These are phyloP conservation scores for Spondyliosoma cantharus DNA, from an alignment of 2,797 vertebrate species.

Conservation along the genomic window DNA sequence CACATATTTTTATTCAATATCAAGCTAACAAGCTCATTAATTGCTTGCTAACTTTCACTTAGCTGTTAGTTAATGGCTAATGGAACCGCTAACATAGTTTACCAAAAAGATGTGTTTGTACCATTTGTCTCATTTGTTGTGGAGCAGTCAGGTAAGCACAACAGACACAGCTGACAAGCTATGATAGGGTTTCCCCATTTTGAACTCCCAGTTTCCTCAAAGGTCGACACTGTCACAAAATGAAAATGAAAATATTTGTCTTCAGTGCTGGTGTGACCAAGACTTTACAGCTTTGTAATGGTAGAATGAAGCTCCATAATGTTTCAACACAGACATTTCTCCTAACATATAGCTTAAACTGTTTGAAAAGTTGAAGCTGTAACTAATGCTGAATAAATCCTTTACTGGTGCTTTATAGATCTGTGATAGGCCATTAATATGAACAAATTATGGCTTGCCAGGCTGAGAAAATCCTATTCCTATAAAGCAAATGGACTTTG, in stretches of 20 bases:
- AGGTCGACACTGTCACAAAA: constrained; percentile 13
- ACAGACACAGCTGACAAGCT: background rate
- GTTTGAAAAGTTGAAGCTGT: background rate
- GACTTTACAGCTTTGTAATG: background rate
- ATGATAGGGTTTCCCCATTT: background rate
- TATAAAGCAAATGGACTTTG: too few species aligned
- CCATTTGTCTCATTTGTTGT: background rate
- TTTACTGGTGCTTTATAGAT: background rate
- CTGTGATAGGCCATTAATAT: background rate
- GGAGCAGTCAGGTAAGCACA: background rate
- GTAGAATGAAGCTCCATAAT: background rate
- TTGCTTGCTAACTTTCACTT: constrained; percentile 3
- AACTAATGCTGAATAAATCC: background rate
- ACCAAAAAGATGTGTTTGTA: background rate
- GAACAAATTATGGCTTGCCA: background rate
- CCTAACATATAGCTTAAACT: background rate
- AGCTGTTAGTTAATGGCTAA: background rate
- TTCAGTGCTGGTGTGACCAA: background rate
- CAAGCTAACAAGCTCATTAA: background rate
- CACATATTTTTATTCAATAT: background rate
- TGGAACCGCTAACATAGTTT: background rate
- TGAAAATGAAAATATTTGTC: constrained; percentile 2
- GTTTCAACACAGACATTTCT: background rate
- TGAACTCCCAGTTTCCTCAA: constrained; percentile 13
- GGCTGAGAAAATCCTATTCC: background rate